Evolutionary conservation across 2,113 vertebrate species (phyloP).

Genomic region (Leptobrachium ailaonicum): DNA sequence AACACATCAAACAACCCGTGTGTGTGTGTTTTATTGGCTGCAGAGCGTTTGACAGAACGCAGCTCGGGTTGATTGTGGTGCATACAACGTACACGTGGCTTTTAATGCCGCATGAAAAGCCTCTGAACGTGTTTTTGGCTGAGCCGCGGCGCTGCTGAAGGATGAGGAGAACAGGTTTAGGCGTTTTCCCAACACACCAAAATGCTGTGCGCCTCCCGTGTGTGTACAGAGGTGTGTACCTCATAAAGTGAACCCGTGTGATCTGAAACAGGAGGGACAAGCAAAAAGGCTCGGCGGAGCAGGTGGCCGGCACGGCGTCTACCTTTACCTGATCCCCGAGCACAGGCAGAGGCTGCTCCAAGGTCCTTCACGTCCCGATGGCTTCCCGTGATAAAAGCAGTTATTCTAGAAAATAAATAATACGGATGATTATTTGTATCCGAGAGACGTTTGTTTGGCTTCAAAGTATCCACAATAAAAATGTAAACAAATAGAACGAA

Average conservation of each 20-base stretch:
- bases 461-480: too few relatives aligned
- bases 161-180: neutral
- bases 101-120: too few relatives aligned
- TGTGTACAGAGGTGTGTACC: too few relatives aligned
- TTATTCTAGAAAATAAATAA: constrained; percentile 57
- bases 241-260: neutral
- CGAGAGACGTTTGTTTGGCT: too few relatives aligned
- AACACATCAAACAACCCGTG: too few relatives aligned
- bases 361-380: constrained; percentile 64
- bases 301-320: neutral
- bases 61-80: too few relatives aligned
- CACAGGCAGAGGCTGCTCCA: constrained; percentile 84
- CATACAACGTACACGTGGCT: too few relatives aligned
- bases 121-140: too few relatives aligned
- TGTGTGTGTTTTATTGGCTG: too few relatives aligned
- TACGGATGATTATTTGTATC: too few relatives aligned
- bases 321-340: constrained; percentile 76
- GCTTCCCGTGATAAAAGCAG: constrained; percentile 82
- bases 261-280: neutral
- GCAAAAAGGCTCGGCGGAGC: neutral
- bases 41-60: too few relatives aligned
- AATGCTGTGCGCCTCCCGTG: neutral
- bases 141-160: neutral
- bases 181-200: neutral
- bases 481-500: too few relatives aligned